phyloP scores from a whole-genome alignment of 2,113 vertebrate genomes.

The Aplodontia rufa region DNA sequence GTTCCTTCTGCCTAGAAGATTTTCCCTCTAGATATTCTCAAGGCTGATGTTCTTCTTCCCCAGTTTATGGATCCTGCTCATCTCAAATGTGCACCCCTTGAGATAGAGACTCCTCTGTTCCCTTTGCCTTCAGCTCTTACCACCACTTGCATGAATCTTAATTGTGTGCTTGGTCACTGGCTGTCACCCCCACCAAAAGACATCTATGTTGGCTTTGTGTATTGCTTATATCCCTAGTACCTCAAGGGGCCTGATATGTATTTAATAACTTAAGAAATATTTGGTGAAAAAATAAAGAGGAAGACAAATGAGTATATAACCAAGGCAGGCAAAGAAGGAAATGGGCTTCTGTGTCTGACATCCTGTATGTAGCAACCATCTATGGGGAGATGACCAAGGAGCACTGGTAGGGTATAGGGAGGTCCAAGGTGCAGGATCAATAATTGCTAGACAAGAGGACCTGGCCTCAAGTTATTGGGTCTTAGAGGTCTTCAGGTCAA shows the following conservation, averaged over 20 bases:
- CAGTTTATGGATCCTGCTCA: background rate
- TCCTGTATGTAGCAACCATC: background rate
- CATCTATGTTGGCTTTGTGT: background rate
- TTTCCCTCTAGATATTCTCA: background rate
- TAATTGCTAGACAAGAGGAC: accelerated
- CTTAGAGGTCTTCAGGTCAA: background rate
- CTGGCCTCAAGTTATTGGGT: background rate
- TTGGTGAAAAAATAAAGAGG: background rate
- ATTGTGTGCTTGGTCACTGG: background rate
- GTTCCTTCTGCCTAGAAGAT: background rate
- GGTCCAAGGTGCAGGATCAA: background rate
- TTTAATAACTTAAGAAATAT: background rate
- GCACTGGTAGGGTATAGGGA: background rate
- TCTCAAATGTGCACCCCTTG: background rate
- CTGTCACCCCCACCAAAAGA: background rate
- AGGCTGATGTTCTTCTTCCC: background rate
- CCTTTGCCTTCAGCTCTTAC: background rate
- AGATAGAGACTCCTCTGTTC: background rate
- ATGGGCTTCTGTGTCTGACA: background rate
- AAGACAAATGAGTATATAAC: background rate
- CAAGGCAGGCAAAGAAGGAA: background rate
- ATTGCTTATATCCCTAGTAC: background rate
- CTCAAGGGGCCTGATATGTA: background rate
- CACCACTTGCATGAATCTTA: background rate
- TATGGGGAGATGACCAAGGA: background rate